Evolutionary conservation across 2,888 invertebrate species (phyloP), one percentile per base, ranked within the genome.

Genomic region (Microctonus aethiopoides): DNA sequence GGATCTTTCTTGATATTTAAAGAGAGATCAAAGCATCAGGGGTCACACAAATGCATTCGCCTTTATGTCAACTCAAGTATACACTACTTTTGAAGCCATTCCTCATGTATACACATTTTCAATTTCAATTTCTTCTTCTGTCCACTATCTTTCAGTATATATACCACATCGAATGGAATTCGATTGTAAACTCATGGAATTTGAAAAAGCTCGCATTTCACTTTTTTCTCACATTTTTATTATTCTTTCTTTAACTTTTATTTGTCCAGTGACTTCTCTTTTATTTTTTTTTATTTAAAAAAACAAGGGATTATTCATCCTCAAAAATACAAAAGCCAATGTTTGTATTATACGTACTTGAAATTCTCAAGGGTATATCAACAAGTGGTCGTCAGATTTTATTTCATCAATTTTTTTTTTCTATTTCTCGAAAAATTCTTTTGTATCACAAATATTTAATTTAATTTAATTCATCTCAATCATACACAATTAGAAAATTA

Each of bases 351-450:
- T 77, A 76, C 76, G 76, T 78, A 74, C 75, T 73, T 76, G 76
- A 77, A 77, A 78, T 81, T 78, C 78, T 77, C 77, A 78, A 76
- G 76, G 76, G 71, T 56, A 73, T 76, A 81, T 82, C 83, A 83
- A 83, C 82, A 83, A 81, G 83, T 83, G 81, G 78, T 73, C 77
- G 73, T 29, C 52, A 60, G 60, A 41, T 66, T 69, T 69, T 72
- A 77, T 80, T 79, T 78, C 77, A 76, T 74, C 70, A 64, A 74
- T 57, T 68, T 67, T 70, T 68, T 66, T 67, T 75, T 63, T 70
- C 29, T 29, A 29, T 29, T 29, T 3, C 7, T 29, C 29, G 29
- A 5, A 29, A 5, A 29, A 46, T 46, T 46, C 39, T 5, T 6
- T 16, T n/a, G 16, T 46, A 46, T 46, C 6, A 16, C 3, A 16